Percentiles rank a stretch among this genome's conserved stretches.
phyloP scores from a whole-genome alignment of 2,113 vertebrate species.

The Cinclus cinclus region DNA sequence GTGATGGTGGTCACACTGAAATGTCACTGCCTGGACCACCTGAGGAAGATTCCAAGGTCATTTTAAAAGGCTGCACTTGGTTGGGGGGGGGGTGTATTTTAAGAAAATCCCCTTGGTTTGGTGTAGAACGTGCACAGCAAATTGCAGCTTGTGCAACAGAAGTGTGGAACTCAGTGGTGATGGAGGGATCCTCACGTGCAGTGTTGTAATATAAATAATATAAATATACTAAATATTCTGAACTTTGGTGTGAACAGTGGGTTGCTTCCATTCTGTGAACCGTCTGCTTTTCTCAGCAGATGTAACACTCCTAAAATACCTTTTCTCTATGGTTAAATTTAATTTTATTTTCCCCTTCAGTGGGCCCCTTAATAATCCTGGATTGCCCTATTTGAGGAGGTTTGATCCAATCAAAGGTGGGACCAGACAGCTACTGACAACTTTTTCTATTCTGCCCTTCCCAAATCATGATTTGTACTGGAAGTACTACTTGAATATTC shows the following conservation, averaged over 20 bases:
- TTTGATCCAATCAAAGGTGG: slow-evolving; percentile 41
- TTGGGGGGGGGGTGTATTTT: background rate
- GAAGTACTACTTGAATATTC: background rate
- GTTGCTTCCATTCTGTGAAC: background rate
- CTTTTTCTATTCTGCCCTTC: background rate
- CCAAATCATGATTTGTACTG: background rate
- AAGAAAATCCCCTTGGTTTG: background rate
- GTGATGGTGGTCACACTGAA: background rate
- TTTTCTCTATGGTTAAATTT: background rate
- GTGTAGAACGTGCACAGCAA: fast-evolving
- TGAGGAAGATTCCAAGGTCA: background rate
- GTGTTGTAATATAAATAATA: too few species aligned
- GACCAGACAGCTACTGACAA: background rate
- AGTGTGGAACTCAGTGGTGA: background rate
- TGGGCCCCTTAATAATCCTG: slow-evolving; percentile 40
- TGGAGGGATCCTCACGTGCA: fast-evolving
- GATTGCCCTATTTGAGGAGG: slow-evolving; percentile 40
- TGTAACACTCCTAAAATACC: background rate
- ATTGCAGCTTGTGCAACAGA: background rate
- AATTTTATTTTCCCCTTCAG: background rate
- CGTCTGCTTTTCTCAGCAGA: background rate
- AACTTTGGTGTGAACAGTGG: background rate
- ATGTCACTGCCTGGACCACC: background rate
- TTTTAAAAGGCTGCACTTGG: fast-evolving
- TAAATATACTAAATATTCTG: background rate